Evolutionary conservation across 1,140 invertebrate species (phyloP).

Genomic region (Vanessa atalanta): DNA sequence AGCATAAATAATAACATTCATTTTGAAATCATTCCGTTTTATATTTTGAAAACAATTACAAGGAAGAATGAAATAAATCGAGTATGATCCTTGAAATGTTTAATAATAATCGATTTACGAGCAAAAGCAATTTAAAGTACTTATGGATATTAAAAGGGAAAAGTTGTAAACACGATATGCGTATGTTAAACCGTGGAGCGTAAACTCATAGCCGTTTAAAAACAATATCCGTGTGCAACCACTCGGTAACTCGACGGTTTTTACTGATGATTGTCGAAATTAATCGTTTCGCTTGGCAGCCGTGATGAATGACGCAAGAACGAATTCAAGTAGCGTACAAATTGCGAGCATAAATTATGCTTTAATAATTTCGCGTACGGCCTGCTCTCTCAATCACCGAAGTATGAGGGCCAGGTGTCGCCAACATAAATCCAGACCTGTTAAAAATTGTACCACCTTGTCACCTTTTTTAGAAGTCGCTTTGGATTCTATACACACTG

Average conservation of each 20-base stretch:
- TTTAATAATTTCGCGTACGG: constrained; percentile 77
- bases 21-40: too few relatives aligned
- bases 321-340: constrained; percentile 74
- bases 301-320: constrained; percentile 75
- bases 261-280: constrained; percentile 68
- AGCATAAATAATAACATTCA: too few relatives aligned
- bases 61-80: background rate
- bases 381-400: constrained; percentile 69
- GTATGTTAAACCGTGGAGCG: constrained; percentile 7
- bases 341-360: constrained; percentile 78
- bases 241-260: constrained; percentile 51
- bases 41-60: too few relatives aligned
- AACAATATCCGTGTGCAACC: constrained; percentile 43
- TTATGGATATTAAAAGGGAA: constrained; percentile 5
- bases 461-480: constrained; percentile 35
- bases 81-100: background rate
- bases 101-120: background rate
- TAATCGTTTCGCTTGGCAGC: constrained; percentile 58
- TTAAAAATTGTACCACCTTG: constrained; percentile 61
- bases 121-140: constrained; percentile 9
- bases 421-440: constrained; percentile 61
- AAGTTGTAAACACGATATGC: constrained; percentile 19
- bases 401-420: constrained; percentile 64
- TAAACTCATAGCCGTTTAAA: constrained; percentile 34
- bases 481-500: background rate